phyloP scores from a whole-genome alignment of 2,888 invertebrate genomes.

The Euplexia lucipara region DNA sequence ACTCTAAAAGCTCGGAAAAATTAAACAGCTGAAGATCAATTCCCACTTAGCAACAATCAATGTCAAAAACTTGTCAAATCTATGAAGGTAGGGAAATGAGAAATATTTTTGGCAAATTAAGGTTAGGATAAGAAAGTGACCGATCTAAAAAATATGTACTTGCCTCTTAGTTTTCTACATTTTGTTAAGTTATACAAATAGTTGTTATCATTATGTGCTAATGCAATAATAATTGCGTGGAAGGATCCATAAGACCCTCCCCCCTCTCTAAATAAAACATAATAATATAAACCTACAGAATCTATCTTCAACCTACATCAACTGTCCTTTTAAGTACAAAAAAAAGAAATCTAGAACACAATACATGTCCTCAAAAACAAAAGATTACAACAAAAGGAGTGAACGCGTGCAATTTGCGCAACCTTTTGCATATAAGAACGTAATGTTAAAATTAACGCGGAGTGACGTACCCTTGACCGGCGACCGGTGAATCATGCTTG shows the following conservation, averaged over 20 bases:
- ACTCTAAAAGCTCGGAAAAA: too few species aligned
- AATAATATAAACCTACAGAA: neutral
- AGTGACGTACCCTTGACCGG: slow-evolving; percentile 73
- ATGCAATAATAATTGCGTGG: too few species aligned
- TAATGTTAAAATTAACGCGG: slow-evolving; percentile 63
- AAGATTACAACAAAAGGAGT: slow-evolving; percentile 59
- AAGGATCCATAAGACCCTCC: too few species aligned
- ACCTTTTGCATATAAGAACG: slow-evolving; percentile 56
- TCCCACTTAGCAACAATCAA: too few species aligned
- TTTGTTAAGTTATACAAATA: too few species aligned
- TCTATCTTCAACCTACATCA: neutral
- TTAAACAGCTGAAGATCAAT: neutral
- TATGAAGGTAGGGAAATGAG: too few species aligned
- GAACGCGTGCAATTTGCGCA: slow-evolving; percentile 56
- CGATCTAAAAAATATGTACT: too few species aligned
- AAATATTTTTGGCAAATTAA: too few species aligned
- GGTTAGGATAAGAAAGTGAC: too few species aligned
- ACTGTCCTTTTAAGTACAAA: slow-evolving; percentile 14
- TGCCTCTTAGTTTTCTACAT: too few species aligned
- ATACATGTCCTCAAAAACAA: slow-evolving; percentile 53
- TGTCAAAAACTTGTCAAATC: too few species aligned
- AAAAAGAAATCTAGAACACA: slow-evolving; percentile 56
- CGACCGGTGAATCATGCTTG: slow-evolving; percentile 70
- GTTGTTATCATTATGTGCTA: too few species aligned
- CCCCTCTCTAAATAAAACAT: neutral